phyloP scores from a whole-genome alignment of 64 coral and sea anemone species.

The Platygyra sinensis region DNA sequence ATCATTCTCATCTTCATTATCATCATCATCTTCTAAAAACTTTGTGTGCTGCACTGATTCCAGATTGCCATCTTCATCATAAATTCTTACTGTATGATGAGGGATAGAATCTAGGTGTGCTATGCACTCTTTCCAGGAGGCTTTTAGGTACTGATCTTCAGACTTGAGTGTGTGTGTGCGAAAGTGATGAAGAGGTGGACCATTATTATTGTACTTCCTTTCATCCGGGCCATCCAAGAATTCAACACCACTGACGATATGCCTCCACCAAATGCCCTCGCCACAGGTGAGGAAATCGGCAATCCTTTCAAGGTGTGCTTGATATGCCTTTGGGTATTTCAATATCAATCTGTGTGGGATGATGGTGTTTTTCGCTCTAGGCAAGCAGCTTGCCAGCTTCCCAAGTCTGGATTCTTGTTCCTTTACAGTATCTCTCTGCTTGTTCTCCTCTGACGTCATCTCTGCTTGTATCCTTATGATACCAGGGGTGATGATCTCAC shows the following conservation, averaged over 20 bases:
- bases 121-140: slow-evolving; percentile 56
- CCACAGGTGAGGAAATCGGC: slow-evolving; percentile 63
- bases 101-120: slow-evolving; percentile 19
- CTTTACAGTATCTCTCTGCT: slow-evolving; percentile 10
- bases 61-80: slow-evolving; percentile 39
- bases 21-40: slow-evolving; percentile 39
- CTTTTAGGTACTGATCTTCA: slow-evolving; percentile 38
- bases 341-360: slow-evolving; percentile 61
- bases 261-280: slow-evolving; percentile 56
- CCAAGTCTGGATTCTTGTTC: slow-evolving; percentile 23
- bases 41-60: slow-evolving; percentile 21
- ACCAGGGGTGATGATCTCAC: slow-evolving; percentile 34
- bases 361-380: slow-evolving; percentile 47
- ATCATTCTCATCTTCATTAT: neutral
- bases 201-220: slow-evolving; percentile 2
- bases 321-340: slow-evolving; percentile 33
- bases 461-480: slow-evolving; percentile 53
- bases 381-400: slow-evolving; percentile 7
- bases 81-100: slow-evolving; percentile 22
- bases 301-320: slow-evolving; percentile 68
- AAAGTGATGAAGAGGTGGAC: slow-evolving; percentile 71
- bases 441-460: slow-evolving; percentile 16
- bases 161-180: slow-evolving; percentile 41
- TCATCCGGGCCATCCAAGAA: slow-evolving; percentile 46
- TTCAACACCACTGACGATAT: slow-evolving; percentile 49